Conservation (phyloP, 1,140 invertebrate species). For the Drosophila biarmipes region DNA sequence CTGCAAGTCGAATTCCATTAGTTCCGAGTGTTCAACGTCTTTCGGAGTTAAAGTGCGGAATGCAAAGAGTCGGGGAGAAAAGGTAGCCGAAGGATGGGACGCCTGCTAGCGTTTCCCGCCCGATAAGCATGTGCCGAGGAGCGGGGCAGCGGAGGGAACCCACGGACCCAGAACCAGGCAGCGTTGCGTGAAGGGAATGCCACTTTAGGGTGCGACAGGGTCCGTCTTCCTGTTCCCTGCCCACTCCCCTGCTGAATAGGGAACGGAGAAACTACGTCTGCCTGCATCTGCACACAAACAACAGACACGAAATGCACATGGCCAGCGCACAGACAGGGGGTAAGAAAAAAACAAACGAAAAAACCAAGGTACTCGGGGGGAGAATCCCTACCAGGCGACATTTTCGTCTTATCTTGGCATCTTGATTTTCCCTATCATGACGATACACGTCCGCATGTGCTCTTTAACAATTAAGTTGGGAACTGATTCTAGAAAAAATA, state of each 20-base stretch:
- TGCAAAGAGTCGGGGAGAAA: neutral
- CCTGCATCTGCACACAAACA: conserved; percentile 22
- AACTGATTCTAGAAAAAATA: too few species aligned
- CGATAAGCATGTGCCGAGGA: conserved; percentile 31
- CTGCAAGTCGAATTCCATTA: conserved; percentile 23
- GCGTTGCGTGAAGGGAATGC: conserved; percentile 42
- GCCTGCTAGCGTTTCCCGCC: conserved; percentile 37
- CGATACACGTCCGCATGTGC: too few species aligned
- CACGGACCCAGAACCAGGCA: conserved; percentile 32
- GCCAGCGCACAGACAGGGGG: conserved; percentile 3
- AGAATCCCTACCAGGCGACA: conserved; percentile 2
- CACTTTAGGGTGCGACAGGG: conserved; percentile 57
- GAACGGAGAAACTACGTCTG: conserved; percentile 31
- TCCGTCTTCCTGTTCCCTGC: conserved; percentile 18
- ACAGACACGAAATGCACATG: conserved; percentile 6
- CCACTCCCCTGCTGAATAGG: conserved; percentile 2
- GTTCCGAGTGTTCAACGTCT: neutral
- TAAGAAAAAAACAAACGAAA: conserved; percentile 2
- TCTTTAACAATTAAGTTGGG: neutral
- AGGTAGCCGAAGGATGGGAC: conserved; percentile 18
- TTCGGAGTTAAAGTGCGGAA: neutral
- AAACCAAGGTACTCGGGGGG: conserved; percentile 14
- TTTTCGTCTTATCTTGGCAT: conserved; percentile 3
- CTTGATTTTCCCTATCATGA: conserved; percentile 18
- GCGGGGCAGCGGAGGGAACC: conserved; percentile 17